Evolutionary conservation across 2,797 vertebrate species (phyloP), one percentile per base, ranked within the genome.

Genomic region (Eidolon dupreanum): DNA sequence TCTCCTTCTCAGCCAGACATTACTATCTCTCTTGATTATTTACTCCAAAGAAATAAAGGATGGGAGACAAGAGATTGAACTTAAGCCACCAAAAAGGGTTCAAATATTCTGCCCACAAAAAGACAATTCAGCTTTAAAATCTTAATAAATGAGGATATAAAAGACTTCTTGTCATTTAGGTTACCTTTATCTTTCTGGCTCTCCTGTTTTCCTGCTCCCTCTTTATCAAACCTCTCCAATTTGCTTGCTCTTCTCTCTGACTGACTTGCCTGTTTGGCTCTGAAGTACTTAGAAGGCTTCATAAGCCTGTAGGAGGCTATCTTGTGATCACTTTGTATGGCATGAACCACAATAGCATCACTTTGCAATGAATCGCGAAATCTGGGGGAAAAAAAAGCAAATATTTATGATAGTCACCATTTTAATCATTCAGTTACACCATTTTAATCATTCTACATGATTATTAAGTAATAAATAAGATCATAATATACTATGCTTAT

Each of bases 251-350:
- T 95, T 83, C 95, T 98, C 24, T 98, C 98, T 4, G 70, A 20
- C 0, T 97, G 96, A 95, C 20, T 97, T 61, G 95, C 24, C 84
- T 93, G 85, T 41, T 68, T 97, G 41, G 63, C 61, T 88, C 55
- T 96, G n/a, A 94, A 79, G 19, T 97, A 98, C 82, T 98, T 97
- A 0, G 98, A 95, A 36, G 98, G 95, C 17, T 89, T 75, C 31
- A 98, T 78, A 83, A 99, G 98, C n/a, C 98, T 98, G 91, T 99
- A 99, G 38, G 99, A 99, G 66, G 99, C 98, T 84, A 99, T 91
- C 94, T 98, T 98, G 98, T 99, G 99, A 65, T 98, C 95, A 55
- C 98, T 99, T 96, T 96, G 51, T 96, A 99, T 99, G 9, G 99
- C 99, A 11, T 97, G 98, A 92, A 99, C 99, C 4, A 98, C 98